Conservation (phyloP, 2,113 vertebrate genomes). For the Cyphotilapia sp. region DNA sequence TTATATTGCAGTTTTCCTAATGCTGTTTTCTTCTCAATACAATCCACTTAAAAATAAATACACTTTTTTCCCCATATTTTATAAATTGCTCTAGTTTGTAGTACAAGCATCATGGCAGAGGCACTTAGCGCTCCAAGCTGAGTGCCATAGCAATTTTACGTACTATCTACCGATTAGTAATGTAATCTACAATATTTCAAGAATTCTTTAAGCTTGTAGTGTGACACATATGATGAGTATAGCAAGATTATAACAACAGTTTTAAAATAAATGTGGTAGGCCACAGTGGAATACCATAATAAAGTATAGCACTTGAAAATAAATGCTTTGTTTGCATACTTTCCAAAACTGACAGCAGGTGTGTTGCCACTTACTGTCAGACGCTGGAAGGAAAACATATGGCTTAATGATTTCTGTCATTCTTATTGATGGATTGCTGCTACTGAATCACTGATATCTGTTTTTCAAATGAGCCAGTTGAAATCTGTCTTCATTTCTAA, state of each 20-base stretch:
- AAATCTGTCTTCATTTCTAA: not conserved
- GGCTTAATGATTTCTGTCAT: not conserved
- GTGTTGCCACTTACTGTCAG: not conserved
- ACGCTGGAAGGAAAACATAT: not conserved
- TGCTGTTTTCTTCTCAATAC: not conserved
- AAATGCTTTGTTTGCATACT: not conserved
- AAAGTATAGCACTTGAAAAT: not conserved
- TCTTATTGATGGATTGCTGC: slow-evolving; percentile 3
- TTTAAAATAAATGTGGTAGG: not conserved
- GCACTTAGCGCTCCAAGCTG: not conserved
- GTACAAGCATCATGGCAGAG: not conserved
- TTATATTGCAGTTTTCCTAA: not conserved
- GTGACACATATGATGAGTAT: not conserved
- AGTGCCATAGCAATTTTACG: not conserved
- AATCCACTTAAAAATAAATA: not conserved
- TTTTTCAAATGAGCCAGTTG: slow-evolving; percentile 5
- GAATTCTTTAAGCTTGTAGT: not conserved
- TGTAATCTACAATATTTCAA: not conserved
- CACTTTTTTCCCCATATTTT: rapidly evolving
- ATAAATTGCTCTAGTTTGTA: not conserved
- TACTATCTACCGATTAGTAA: not conserved
- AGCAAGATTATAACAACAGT: not conserved
- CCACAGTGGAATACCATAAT: not conserved
- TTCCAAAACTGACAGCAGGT: not conserved
- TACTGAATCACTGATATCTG: not conserved